Evolutionary conservation across 2,888 invertebrate species (phyloP).

Genomic region (Colletes collaris): DNA sequence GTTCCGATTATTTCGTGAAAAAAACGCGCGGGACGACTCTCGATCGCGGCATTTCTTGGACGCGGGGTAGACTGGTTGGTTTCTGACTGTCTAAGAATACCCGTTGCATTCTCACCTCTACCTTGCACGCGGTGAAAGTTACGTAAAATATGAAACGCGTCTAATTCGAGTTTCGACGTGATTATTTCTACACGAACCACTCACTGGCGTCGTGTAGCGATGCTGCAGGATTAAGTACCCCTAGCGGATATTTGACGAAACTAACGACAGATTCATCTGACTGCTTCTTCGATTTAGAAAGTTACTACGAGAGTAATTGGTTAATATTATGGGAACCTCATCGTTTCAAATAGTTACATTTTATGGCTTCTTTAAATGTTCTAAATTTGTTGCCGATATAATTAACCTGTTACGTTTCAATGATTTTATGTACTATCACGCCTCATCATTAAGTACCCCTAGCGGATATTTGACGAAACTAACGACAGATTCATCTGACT

Average conservation of each 20-base stretch:
- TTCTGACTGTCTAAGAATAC: constrained; percentile 31
- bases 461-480: neutral
- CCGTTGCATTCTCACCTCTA: constrained; percentile 43
- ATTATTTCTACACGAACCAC: constrained; percentile 11
- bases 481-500: neutral
- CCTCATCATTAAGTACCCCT: neutral
- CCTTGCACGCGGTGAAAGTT: constrained; percentile 47
- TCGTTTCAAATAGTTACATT: neutral
- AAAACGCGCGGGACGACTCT: neutral
- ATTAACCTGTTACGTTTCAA: too few relatives aligned
- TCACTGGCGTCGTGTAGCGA: neutral
- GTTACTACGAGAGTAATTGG: neutral
- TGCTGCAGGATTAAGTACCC: neutral
- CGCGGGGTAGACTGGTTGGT: neutral
- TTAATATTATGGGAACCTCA: neutral
- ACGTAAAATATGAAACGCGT: constrained; percentile 40
- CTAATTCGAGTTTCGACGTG: constrained; percentile 34
- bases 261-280: neutral
- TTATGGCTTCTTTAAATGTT: too few relatives aligned
- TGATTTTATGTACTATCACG: too few relatives aligned
- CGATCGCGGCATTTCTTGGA: constrained; percentile 5
- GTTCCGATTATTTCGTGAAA: constrained; percentile 58
- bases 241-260: neutral
- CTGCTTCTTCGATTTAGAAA: neutral
- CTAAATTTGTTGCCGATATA: too few relatives aligned